Base-by-base conservation (phyloP, 2,797 vertebrate genomes). In the Crenichthys baileyi region DNA sequence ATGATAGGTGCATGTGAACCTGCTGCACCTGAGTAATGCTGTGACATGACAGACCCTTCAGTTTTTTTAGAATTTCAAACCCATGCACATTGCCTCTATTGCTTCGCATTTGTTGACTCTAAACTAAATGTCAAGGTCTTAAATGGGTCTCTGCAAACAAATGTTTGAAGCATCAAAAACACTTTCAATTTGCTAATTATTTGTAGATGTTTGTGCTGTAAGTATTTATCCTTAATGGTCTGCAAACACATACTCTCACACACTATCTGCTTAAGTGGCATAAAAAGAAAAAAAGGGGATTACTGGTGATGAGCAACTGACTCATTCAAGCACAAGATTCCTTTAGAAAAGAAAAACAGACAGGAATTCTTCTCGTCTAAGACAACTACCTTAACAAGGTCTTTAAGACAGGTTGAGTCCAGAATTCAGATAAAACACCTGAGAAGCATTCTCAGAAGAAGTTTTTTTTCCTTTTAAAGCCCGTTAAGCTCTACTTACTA, bases 401-500 rank as follows among this genome's bases (percentile, higher is more conserved):
- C 20, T 79, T 89, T 82, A 91, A 88, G 81, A 80, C 29, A 68
- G 61, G 75, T 81, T 61, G 77, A 55, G 56, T 86, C 83, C 48
- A 75, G 85, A 83, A 85, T 82, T 75, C 50, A 46, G 46, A 58
- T 79, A 79, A 90, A 89, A 93, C 88, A 76, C 86, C 73, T 41
- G 61, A 56, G 53, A 41, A 48, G 44, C n/a, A n/a, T n/a, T n/a
- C n/a, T n/a, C n/a, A n/a, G n/a, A n/a, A n/a, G 67, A 74, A 85
- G 31, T 79, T 56, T 9, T 67, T 41, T 63, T 31, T 36, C 36
- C 36, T 63, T 50, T 24, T 2, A 56, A 41, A 72, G 78, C 55
- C 31, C 7, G 83, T 85, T 87, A 86, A 88, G 91, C 91, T 93
- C 83, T 79, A 80, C 85, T 87, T 92, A 87, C 83, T 83, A 67